A percentile compares a stretch with the other conserved stretches of the same genome.
These are phyloP conservation scores for Chanos chanos DNA, from an alignment of 2,797 vertebrate genomes.

Conservation along the genomic window DNA sequence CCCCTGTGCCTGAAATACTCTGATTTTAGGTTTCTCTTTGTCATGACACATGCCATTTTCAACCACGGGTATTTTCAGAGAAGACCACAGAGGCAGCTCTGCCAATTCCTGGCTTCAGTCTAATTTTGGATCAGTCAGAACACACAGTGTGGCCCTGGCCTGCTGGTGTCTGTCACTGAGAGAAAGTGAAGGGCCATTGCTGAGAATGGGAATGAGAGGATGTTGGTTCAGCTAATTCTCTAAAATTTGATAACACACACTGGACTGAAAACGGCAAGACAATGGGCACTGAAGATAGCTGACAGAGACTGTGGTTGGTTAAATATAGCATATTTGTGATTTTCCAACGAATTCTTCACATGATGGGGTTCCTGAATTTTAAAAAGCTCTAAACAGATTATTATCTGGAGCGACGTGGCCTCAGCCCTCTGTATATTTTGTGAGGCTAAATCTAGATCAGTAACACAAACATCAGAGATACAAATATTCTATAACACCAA, in stretches of 20 bases:
- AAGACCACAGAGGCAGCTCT: constrained; percentile 16
- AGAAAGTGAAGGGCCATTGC: constrained; percentile 5
- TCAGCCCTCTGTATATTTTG: constrained; percentile 3
- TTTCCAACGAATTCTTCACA: constrained; percentile 30
- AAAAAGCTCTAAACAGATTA: constrained; percentile 25
- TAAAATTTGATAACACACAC: constrained; percentile 35
- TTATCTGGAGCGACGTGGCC: constrained; percentile 10
- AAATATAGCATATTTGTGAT: constrained; percentile 40
- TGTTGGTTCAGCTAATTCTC: constrained; percentile 27
- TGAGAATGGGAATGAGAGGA: constrained; percentile 23
- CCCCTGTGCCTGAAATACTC: no score
- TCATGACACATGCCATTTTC: constrained; percentile 15
- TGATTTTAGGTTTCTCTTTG: no score
- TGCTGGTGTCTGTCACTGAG: constrained; percentile 9
- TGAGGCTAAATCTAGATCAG: constrained; percentile 2
- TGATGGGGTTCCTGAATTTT: constrained; percentile 40
- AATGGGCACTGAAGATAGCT: constrained; percentile 26
- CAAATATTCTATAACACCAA: no score
- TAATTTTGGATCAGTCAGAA: background rate
- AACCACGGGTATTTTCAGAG: constrained; percentile 29
- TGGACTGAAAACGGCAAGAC: constrained; percentile 7
- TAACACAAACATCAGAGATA: background rate
- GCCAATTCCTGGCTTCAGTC: constrained; percentile 20
- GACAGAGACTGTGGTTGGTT: constrained; percentile 25
- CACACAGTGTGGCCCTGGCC: background rate